phyloP scores from a whole-genome alignment of 2,797 vertebrate genomes.

The Hoplostethus atlanticus region DNA sequence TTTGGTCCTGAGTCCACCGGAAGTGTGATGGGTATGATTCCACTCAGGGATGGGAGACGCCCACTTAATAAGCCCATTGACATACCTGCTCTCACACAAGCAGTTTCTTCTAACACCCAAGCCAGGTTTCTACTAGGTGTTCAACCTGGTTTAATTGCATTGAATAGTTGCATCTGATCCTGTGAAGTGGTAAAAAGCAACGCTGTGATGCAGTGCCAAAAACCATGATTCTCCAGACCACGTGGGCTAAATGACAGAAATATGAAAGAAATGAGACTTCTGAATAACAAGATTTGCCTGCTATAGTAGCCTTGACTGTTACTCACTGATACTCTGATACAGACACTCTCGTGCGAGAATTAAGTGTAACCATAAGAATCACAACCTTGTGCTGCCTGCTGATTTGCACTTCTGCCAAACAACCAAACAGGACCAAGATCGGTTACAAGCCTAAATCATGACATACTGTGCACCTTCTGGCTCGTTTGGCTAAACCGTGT shows the following conservation, averaged over 20 bases:
- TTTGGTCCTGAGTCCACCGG: constrained; percentile 30
- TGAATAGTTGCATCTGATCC: constrained; percentile 59
- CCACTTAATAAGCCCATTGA: constrained; percentile 61
- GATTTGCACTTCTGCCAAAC: constrained; percentile 25
- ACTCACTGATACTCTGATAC: too few species aligned
- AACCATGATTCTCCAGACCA: too few species aligned
- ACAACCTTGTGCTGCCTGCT: neutral
- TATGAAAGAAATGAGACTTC: too few species aligned
- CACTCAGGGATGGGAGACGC: constrained; percentile 47
- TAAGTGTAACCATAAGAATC: neutral
- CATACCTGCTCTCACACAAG: constrained; percentile 22
- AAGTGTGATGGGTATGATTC: constrained; percentile 51
- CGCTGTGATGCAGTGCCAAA: constrained; percentile 8
- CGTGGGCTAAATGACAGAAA: too few species aligned
- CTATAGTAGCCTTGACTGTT: too few species aligned
- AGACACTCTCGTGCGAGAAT: neutral
- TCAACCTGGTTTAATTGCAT: constrained; percentile 65
- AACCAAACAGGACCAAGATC: constrained; percentile 24
- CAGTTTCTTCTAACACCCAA: too few species aligned
- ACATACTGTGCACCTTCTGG: constrained; percentile 22
- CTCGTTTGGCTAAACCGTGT: constrained; percentile 36
- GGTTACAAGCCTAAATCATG: constrained; percentile 34
- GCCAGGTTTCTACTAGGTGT: constrained; percentile 13
- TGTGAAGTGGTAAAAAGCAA: constrained; percentile 35
- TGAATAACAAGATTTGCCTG: too few species aligned